Evolutionary conservation across 2,797 vertebrate species (phyloP).

Genomic region (Sebastes hubbsi): DNA sequence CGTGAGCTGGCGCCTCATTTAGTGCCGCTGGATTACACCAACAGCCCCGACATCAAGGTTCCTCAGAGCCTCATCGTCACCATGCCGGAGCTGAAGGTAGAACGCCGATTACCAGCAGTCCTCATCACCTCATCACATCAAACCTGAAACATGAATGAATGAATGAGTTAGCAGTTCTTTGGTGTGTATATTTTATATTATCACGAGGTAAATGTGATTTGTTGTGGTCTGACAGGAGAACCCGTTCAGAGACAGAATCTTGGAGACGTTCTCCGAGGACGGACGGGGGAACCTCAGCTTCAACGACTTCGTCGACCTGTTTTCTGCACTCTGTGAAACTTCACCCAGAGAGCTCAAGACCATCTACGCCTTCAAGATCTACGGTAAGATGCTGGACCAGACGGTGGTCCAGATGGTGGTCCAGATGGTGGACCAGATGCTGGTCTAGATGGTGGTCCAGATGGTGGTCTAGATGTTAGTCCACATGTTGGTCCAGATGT

Average conservation of each 20-base stretch:
- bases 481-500: background rate
- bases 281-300: constrained; percentile 93
- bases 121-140: too few species aligned
- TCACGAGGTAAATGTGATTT: too few species aligned
- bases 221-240: constrained; percentile 85
- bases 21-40: constrained; percentile 92
- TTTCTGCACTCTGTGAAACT: constrained; percentile 94
- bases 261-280: constrained; percentile 93
- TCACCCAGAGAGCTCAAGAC: constrained; percentile 95
- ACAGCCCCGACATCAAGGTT: constrained; percentile 88
- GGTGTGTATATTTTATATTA: too few species aligned
- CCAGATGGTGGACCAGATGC: too few species aligned
- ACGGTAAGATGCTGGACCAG: constrained; percentile 76
- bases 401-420: too few species aligned
- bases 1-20: constrained; percentile 93
- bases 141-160: too few species aligned
- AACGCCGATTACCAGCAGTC: too few species aligned
- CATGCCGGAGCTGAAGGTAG: constrained; percentile 92
- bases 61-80: constrained; percentile 90
- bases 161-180: too few species aligned
- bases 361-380: constrained; percentile 97
- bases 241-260: constrained; percentile 93
- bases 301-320: constrained; percentile 98
- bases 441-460: too few species aligned
- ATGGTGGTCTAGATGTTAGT: too few species aligned